Evolutionary conservation across 2,888 invertebrate species (phyloP).

Genomic region (Clistopyga incitator): DNA sequence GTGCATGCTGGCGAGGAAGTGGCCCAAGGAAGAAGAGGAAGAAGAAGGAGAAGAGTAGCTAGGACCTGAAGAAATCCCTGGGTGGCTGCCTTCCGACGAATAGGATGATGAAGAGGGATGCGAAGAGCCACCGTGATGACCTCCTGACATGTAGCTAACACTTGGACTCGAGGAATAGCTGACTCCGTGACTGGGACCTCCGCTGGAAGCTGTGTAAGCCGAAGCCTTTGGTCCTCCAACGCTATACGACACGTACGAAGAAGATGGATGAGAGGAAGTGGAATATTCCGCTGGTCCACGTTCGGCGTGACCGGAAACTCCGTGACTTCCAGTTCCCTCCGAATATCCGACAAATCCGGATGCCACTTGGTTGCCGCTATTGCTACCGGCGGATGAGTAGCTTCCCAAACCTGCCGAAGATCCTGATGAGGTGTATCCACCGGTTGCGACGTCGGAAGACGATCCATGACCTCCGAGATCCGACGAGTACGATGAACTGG

Average conservation of each 20-base stretch:
- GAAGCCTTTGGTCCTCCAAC: slow-evolving; percentile 61
- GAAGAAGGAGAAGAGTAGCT: slow-evolving; percentile 35
- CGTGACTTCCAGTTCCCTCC: slow-evolving; percentile 52
- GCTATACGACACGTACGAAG: slow-evolving; percentile 50
- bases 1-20: slow-evolving; percentile 60
- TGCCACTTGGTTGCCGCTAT: slow-evolving; percentile 38
- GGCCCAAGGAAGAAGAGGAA: slow-evolving; percentile 50
- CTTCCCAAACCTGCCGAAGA: slow-evolving; percentile 45
- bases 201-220: slow-evolving; percentile 44
- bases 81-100: slow-evolving; percentile 55
- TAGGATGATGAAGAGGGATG: slow-evolving; percentile 30
- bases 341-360: slow-evolving; percentile 57
- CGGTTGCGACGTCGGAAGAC: slow-evolving; percentile 52
- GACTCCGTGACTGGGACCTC: slow-evolving; percentile 45
- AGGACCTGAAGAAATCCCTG: slow-evolving; percentile 58
- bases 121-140: slow-evolving; percentile 49
- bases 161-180: slow-evolving; percentile 58
- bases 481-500: slow-evolving; percentile 69
- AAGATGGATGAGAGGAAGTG: slow-evolving; percentile 57
- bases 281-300: slow-evolving; percentile 58
- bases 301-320: slow-evolving; percentile 41
- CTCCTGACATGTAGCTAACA: slow-evolving; percentile 39
- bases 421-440: slow-evolving; percentile 68
- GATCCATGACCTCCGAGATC: slow-evolving; percentile 65
- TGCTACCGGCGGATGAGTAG: slow-evolving; percentile 41